phyloP scores from a whole-genome alignment of 2,797 vertebrate genomes.

The Scolopax bukidnonensis region DNA sequence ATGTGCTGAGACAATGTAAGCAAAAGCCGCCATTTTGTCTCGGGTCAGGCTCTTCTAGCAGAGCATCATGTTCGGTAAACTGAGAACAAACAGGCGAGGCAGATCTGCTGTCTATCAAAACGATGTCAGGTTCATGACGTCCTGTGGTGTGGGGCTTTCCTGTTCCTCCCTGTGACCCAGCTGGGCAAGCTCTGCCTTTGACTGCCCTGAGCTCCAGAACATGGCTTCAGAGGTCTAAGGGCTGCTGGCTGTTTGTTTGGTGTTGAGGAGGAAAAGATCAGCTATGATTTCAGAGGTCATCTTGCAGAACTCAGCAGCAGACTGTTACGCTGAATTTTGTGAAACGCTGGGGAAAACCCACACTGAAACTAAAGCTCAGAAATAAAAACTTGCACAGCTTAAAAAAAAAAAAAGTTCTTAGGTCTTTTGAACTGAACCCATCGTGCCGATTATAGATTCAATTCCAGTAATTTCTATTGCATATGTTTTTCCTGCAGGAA shows the following conservation, averaged over 20 bases:
- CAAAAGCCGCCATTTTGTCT: background rate
- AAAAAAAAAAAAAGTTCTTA: background rate
- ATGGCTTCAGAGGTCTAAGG: background rate
- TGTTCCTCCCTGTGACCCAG: background rate
- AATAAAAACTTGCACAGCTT: background rate
- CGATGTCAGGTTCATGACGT: accelerated
- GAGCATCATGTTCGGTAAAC: background rate
- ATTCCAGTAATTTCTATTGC: background rate
- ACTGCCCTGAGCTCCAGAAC: background rate
- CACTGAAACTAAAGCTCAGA: background rate
- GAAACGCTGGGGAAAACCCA: background rate
- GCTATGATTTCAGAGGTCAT: background rate
- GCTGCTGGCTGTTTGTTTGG: background rate
- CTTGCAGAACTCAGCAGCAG: background rate
- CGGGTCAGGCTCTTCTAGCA: background rate
- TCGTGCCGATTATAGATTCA: background rate
- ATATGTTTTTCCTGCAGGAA: slow-evolving; percentile 8
- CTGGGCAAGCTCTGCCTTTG: background rate
- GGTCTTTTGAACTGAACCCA: background rate
- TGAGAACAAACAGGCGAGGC: background rate
- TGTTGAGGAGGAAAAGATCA: background rate
- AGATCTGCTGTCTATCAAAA: background rate
- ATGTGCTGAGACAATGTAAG: background rate
- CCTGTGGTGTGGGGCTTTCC: accelerated
- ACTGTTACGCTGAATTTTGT: background rate